Evolutionary conservation across 92 coral and sea anemone genomes (phyloP).

Genomic region (Palythoa grandis): DNA sequence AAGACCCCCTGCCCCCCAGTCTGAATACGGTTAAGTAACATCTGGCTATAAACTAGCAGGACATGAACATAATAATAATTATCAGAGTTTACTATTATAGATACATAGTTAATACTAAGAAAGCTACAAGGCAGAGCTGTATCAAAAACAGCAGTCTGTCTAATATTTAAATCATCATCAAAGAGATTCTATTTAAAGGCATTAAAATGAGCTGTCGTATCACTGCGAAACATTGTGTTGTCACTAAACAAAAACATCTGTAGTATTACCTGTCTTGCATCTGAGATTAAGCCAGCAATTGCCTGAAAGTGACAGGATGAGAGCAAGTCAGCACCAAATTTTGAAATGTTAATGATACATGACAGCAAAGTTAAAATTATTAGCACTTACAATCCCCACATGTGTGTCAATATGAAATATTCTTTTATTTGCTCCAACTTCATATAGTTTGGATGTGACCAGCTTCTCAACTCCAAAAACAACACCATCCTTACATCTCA

Average conservation of each 20-base stretch:
- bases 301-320: slow-evolving; percentile 58
- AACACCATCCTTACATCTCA: slow-evolving; percentile 93
- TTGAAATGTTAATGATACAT: neutral
- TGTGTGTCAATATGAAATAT: slow-evolving; percentile 95
- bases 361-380: neutral
- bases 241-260: neutral
- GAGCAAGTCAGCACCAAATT: too few relatives aligned
- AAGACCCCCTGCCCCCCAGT: too few relatives aligned
- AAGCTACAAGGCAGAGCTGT: too few relatives aligned
- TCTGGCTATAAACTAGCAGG: too few relatives aligned
- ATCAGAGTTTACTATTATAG: too few relatives aligned
- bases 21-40: too few relatives aligned
- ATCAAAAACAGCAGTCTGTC: too few relatives aligned
- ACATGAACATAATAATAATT: too few relatives aligned
- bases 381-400: slow-evolving; percentile 88
- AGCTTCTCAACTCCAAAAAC: slow-evolving; percentile 99
- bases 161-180: too few relatives aligned
- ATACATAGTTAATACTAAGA: too few relatives aligned
- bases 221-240: neutral
- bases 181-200: too few relatives aligned
- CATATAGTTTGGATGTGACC: slow-evolving; percentile 93
- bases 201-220: too few relatives aligned
- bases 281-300: slow-evolving; percentile 95
- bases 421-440: slow-evolving; percentile 91
- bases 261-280: slow-evolving; percentile 88